phyloP scores from a whole-genome alignment of 2,888 invertebrate genomes.

The Harpagoxenus sublaevis region DNA sequence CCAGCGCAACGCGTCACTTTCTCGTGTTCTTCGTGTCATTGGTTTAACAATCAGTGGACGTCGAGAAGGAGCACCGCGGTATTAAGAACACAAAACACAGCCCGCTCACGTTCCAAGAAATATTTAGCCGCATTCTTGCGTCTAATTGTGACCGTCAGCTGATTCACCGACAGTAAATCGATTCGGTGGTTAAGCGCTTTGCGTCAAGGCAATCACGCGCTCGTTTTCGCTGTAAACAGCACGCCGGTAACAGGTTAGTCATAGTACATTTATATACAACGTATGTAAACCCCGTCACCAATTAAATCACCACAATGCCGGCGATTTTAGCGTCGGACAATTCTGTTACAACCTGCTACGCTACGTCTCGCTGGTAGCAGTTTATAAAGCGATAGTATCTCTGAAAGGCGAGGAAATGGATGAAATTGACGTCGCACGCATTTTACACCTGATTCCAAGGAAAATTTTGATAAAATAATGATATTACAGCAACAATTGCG shows the following conservation, averaged over 20 bases:
- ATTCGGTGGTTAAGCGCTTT: conserved; percentile 61
- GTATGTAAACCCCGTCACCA: conserved; percentile 12
- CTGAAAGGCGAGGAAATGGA: neutral
- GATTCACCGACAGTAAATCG: conserved; percentile 67
- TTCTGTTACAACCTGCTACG: conserved; percentile 22
- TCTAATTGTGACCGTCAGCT: conserved; percentile 48
- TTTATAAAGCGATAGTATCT: neutral
- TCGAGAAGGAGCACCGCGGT: neutral
- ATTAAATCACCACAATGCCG: conserved; percentile 41
- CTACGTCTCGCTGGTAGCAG: neutral
- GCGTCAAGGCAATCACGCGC: conserved; percentile 58
- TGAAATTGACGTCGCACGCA: neutral
- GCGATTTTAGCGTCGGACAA: conserved; percentile 31
- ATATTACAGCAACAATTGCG: neutral
- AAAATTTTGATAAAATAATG: neutral
- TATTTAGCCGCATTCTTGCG: conserved; percentile 63
- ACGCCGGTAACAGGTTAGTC: conserved; percentile 38
- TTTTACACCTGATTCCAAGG: neutral
- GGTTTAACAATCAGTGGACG: neutral
- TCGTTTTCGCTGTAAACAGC: conserved; percentile 57
- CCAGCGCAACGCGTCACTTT: neutral
- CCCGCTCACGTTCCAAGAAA: conserved; percentile 60
- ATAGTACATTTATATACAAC: conserved; percentile 44
- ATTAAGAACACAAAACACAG: neutral
- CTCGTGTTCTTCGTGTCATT: neutral